Base-by-base conservation (phyloP, 2,888 invertebrate species). In the Diploptera punctata region DNA sequence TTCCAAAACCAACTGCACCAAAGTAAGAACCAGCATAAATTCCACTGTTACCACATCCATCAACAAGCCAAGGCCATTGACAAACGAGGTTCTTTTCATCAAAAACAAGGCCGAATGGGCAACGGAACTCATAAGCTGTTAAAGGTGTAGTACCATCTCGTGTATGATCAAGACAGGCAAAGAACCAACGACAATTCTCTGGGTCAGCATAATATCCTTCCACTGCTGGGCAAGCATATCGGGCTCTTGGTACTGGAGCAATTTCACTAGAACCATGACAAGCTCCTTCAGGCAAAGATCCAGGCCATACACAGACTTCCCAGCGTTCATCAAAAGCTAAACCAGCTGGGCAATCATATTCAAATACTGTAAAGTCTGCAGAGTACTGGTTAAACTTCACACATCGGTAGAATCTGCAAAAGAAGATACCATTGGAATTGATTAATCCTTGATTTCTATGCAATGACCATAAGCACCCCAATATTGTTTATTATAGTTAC, bases 161-260 rank as follows among this genome's bases (percentile, higher is more conserved):
- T 18, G 78, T 90, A 79, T 91, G 89, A 81, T 92, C 91, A 72
- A 91, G 83, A 79, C 93, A 93, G 26, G 93, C 93, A 82, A 92
- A 93, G 87, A 93, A 93, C 92, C 92, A 93, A 72, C 93, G 88
- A 77, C 93, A 93, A 82, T 93, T 93, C 80, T 91, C 91, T 0
- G 92, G 92, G 81, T 93, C 93, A 0, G 90, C 91, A 79, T 91
- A 93, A 81, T 92, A 93, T 73, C 93, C 88, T 82, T 88, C 86
- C 76, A 87, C 86, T 61, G 85, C 84, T 0, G 91, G 90, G 79
- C 93, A 93, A 38, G 87, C 82, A 81, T 92, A 93, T 77, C 91
- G 86, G 1, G 87, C 85, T 69, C 84, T 82, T 0, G 92, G 89
- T 0, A 92, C 91, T 0, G 93, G 92, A 0, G 91, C 91, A 43